Percentiles rank a stretch among this genome's conserved stretches.
Conservation (phyloP, 2,797 vertebrate species). For the Hephaestus fuliginosus region DNA sequence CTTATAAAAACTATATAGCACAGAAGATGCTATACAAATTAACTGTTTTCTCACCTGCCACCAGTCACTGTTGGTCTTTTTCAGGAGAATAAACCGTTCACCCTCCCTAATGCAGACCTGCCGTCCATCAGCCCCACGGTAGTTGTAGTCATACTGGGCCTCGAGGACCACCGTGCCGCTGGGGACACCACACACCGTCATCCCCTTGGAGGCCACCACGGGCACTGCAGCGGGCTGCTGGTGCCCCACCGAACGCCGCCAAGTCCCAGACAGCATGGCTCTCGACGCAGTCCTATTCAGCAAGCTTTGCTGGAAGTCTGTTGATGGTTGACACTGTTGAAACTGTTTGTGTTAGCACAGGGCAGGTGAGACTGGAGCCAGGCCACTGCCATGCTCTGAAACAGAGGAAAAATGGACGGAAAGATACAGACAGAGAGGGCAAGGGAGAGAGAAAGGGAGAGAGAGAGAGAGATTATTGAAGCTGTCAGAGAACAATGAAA, state of each 20-base stretch:
- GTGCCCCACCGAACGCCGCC: slow-evolving; percentile 84
- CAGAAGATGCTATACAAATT: too few relatives aligned
- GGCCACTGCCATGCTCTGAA: slow-evolving; percentile 81
- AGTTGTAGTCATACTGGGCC: slow-evolving; percentile 91
- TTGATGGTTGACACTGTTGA: slow-evolving; percentile 38
- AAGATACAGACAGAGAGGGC: slow-evolving; percentile 7
- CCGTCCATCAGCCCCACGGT: slow-evolving; percentile 86
- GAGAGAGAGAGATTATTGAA: slow-evolving; percentile 36
- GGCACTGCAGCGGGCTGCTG: slow-evolving; percentile 51
- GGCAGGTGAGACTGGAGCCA: slow-evolving; percentile 63
- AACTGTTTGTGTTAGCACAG: slow-evolving; percentile 29
- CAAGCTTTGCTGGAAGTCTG: slow-evolving; percentile 40
- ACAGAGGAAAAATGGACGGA: slow-evolving; percentile 13
- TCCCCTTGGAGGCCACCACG: slow-evolving; percentile 50
- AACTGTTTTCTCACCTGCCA: slow-evolving; percentile 88
- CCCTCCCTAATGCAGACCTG: slow-evolving; percentile 91
- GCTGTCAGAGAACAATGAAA: slow-evolving; percentile 41
- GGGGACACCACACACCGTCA: slow-evolving; percentile 78
- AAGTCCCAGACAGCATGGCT: slow-evolving; percentile 88
- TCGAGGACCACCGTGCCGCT: slow-evolving; percentile 85
- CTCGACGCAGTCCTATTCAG: slow-evolving; percentile 61
- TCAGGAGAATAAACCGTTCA: slow-evolving; percentile 90
- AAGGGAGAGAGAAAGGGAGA: too few relatives aligned
- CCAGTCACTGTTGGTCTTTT: slow-evolving; percentile 92
- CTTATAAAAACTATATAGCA: neutral